Percentiles rank a stretch among this genome's conserved stretches.
phyloP scores from a whole-genome alignment of 2,797 vertebrate species.

The Lithobates pipiens region DNA sequence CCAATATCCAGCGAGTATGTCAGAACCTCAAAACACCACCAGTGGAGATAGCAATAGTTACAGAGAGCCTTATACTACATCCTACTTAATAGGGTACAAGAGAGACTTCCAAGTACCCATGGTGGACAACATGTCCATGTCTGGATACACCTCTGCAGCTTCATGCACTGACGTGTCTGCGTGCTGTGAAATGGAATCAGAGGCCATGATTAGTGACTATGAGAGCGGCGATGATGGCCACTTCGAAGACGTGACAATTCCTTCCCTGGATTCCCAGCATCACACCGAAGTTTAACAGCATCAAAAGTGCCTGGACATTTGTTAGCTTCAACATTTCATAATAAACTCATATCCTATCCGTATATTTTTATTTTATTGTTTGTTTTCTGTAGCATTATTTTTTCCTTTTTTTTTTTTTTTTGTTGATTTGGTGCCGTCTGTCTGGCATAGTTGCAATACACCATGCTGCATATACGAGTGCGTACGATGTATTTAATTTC shows the following conservation, averaged over 20 bases:
- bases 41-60: constrained; percentile 73
- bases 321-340: constrained; percentile 66
- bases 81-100: constrained; percentile 77
- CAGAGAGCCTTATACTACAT: constrained; percentile 78
- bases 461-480: constrained; percentile 67
- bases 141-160: constrained; percentile 90
- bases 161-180: constrained; percentile 98
- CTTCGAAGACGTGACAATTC: constrained; percentile 85
- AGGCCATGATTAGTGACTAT: constrained; percentile 96
- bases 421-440: constrained; percentile 66
- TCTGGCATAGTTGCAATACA: constrained; percentile 71
- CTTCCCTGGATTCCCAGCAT: constrained; percentile 89
- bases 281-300: constrained; percentile 98
- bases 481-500: constrained; percentile 67
- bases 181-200: constrained; percentile 91
- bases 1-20: constrained; percentile 81
- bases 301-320: constrained; percentile 96
- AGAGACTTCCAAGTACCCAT: constrained; percentile 86
- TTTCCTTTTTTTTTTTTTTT: constrained; percentile 55
- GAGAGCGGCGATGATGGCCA: constrained; percentile 91
- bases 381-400: constrained; percentile 62
- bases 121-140: constrained; percentile 90
- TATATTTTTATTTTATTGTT: constrained; percentile 58
- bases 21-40: constrained; percentile 80
- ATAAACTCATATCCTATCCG: constrained; percentile 61